These are phyloP conservation scores for Creontiades dilutus DNA, from an alignment of 2,888 invertebrate species.

Conservation along the genomic window DNA sequence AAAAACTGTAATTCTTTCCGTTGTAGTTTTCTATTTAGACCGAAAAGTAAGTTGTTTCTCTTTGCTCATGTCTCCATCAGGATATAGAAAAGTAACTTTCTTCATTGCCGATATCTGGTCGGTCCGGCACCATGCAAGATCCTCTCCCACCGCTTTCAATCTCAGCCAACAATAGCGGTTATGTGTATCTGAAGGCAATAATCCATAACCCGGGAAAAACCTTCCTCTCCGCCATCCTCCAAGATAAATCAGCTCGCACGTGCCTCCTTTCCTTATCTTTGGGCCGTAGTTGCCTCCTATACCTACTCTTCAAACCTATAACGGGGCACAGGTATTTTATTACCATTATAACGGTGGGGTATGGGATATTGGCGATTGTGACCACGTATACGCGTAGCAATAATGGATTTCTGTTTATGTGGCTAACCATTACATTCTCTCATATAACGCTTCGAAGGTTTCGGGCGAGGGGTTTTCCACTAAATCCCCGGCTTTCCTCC, in stretches of 20 bases:
- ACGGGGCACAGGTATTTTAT: slow-evolving; percentile 56
- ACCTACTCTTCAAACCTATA: slow-evolving; percentile 51
- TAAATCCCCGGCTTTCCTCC: slow-evolving; percentile 22
- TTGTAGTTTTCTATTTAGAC: background rate
- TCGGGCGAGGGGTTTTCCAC: background rate
- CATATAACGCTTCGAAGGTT: slow-evolving; percentile 13
- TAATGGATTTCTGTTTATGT: slow-evolving; percentile 67
- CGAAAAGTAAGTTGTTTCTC: background rate
- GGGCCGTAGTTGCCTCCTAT: slow-evolving; percentile 26
- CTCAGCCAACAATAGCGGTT: slow-evolving; percentile 36
- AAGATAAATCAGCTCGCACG: slow-evolving; percentile 60
- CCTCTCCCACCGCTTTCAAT: background rate
- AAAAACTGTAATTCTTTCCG: too few relatives aligned
- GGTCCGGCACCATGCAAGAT: slow-evolving; percentile 18
- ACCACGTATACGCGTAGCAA: slow-evolving; percentile 55
- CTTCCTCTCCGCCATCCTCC: slow-evolving; percentile 13
- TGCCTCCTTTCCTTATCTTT: slow-evolving; percentile 59
- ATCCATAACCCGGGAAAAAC: slow-evolving; percentile 40
- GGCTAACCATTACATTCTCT: slow-evolving; percentile 64
- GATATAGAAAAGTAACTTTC: background rate
- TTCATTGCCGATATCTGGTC: slow-evolving; percentile 10
- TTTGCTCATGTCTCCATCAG: background rate
- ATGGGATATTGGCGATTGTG: slow-evolving; percentile 62
- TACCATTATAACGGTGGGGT: slow-evolving; percentile 46
- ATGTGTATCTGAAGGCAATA: slow-evolving; percentile 66